phyloP scores from a whole-genome alignment of 2,113 vertebrate species.

The Lichenostomus cassidix region DNA sequence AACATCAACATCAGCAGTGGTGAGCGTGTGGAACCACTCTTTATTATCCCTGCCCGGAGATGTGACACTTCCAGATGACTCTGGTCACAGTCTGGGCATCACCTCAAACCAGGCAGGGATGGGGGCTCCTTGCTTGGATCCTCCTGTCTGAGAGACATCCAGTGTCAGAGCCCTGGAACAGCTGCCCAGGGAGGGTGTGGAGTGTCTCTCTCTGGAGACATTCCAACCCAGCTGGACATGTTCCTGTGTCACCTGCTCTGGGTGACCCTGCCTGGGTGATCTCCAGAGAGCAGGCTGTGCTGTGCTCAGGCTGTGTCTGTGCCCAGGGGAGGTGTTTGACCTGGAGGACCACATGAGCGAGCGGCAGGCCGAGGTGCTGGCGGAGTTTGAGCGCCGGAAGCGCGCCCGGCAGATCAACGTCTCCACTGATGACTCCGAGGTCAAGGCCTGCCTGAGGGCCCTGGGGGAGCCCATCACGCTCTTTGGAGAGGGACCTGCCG shows the following conservation, averaged over 20 bases:
- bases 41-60: fast-evolving
- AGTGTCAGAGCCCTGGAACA: not conserved
- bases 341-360: constrained; percentile 93
- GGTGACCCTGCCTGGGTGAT: not conserved
- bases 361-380: constrained; percentile 90
- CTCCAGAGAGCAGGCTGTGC: not conserved
- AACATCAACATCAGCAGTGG: constrained; percentile 96
- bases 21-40: constrained; percentile 49
- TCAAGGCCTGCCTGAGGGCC: constrained; percentile 91
- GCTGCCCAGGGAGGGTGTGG: not conserved
- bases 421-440: constrained; percentile 93
- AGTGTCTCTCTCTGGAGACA: fast-evolving
- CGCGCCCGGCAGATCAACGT: constrained; percentile 94
- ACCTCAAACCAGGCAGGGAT: fast-evolving
- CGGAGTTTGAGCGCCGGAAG: constrained; percentile 93
- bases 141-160: not conserved
- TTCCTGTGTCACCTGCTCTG: not conserved
- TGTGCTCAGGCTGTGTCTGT: not conserved
- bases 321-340: constrained; percentile 88
- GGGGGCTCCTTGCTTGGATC: not conserved
- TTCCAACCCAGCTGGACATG: fast-evolving
- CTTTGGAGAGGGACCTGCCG: constrained; percentile 95
- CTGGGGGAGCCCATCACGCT: constrained; percentile 93
- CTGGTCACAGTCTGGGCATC: not conserved
- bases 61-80: fast-evolving